Evolutionary conservation across 2,113 vertebrate species (phyloP).

Genomic region (Butorides virescens): DNA sequence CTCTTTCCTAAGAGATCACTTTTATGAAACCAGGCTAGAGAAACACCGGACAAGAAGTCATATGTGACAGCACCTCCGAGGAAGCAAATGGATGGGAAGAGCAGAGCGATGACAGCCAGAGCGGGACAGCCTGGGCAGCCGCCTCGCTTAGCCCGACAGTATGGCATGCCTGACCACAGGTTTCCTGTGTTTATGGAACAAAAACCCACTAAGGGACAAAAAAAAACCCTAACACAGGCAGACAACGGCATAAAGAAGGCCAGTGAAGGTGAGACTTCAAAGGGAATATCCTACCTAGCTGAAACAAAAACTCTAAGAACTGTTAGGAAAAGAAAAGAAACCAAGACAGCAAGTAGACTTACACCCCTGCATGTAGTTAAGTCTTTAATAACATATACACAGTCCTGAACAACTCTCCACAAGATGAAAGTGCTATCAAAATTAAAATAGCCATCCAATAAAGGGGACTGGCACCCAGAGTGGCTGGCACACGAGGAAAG

Average conservation of each 20-base stretch:
- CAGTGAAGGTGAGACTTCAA: neutral
- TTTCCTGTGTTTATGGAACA: neutral
- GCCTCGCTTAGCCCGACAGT: neutral
- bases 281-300: neutral
- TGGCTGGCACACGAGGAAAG: neutral
- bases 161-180: accelerated
- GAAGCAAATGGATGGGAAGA: neutral
- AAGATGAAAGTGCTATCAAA: neutral
- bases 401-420: neutral
- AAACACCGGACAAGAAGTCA: neutral
- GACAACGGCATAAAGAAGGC: neutral
- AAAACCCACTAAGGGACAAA: neutral
- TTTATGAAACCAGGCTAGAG: neutral
- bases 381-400: neutral
- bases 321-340: neutral
- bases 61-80: neutral
- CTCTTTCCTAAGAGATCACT: neutral
- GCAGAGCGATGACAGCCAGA: neutral
- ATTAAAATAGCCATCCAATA: neutral
- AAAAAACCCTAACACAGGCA: neutral
- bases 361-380: neutral
- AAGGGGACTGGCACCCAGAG: neutral
- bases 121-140: accelerated
- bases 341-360: neutral
- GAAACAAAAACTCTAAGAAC: neutral